phyloP scores from a whole-genome alignment of 1,140 invertebrate genomes.

The Hyles vespertilio region DNA sequence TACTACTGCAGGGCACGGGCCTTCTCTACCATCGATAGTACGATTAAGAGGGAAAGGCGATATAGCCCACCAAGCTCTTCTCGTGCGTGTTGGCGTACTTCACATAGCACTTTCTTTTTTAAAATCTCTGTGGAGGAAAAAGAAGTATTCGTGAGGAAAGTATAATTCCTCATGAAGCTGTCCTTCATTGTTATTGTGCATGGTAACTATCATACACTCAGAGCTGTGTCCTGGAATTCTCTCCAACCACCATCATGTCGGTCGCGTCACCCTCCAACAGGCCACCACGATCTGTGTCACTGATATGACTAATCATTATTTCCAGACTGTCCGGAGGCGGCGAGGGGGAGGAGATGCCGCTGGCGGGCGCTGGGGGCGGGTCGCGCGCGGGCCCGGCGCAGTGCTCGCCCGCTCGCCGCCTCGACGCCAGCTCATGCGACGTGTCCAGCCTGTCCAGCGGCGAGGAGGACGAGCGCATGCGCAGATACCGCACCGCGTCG shows the following conservation, averaged over 20 bases:
- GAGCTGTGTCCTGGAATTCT: too few relatives aligned
- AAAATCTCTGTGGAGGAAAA: too few relatives aligned
- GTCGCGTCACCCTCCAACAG: too few relatives aligned
- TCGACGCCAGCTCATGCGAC: constrained; percentile 67
- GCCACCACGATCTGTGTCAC: background rate
- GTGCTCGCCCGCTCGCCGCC: constrained; percentile 61
- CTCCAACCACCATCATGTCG: too few relatives aligned
- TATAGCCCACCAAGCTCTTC: too few relatives aligned
- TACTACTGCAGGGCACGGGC: too few relatives aligned
- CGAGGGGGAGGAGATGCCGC: constrained; percentile 65
- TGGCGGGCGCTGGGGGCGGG: constrained; percentile 45
- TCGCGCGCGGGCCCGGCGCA: constrained; percentile 56
- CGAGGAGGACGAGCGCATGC: constrained; percentile 64
- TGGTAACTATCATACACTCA: background rate
- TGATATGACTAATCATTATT: constrained; percentile 1
- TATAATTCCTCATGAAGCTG: too few relatives aligned
- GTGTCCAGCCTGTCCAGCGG: constrained; percentile 66
- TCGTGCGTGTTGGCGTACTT: too few relatives aligned
- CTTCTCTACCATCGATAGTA: too few relatives aligned
- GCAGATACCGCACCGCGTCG: constrained; percentile 58
- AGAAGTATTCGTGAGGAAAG: too few relatives aligned
- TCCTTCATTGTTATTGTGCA: background rate
- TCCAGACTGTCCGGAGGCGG: constrained; percentile 62
- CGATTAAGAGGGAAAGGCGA: too few relatives aligned
- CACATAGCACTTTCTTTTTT: too few relatives aligned